Percentiles rank a stretch among this genome's conserved stretches.
These are phyloP conservation scores for Edolisoma coerulescens DNA, from an alignment of 2,113 vertebrate genomes.

Conservation along the genomic window DNA sequence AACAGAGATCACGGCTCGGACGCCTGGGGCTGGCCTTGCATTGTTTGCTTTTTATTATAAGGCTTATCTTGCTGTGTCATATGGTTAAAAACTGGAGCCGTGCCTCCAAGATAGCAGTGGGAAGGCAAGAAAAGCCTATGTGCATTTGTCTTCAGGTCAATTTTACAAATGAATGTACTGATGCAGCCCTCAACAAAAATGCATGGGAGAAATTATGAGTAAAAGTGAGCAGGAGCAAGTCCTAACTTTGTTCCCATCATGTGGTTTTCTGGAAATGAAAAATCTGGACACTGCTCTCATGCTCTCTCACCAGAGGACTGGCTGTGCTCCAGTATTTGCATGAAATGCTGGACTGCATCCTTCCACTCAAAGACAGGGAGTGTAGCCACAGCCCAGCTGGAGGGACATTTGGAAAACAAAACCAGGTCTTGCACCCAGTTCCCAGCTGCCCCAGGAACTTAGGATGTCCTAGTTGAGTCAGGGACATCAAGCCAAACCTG, in stretches of 20 bases:
- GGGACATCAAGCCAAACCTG: background rate
- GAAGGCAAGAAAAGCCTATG: conserved; percentile 22
- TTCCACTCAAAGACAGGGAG: background rate
- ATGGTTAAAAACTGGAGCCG: conserved; percentile 48
- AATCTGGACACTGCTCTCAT: background rate
- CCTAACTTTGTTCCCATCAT: background rate
- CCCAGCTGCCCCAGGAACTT: background rate
- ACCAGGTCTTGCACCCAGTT: background rate
- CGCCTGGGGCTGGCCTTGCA: background rate
- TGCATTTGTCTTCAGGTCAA: conserved; percentile 24
- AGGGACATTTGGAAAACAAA: background rate
- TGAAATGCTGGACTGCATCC: background rate
- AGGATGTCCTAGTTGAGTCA: background rate
- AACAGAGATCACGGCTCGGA: conserved; percentile 17
- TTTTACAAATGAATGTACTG: conserved; percentile 29
- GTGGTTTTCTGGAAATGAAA: background rate
- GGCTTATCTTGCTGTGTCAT: conserved; percentile 67
- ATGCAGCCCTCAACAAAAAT: background rate
- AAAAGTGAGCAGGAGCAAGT: background rate
- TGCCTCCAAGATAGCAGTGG: conserved; percentile 37
- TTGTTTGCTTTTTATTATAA: conserved; percentile 60
- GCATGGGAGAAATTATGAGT: background rate
- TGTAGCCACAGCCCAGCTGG: background rate
- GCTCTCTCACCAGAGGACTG: background rate
- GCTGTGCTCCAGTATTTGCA: background rate